Percentiles rank a stretch among this genome's conserved stretches.
These are phyloP conservation scores for Pararge aegeria DNA, from an alignment of 1,140 invertebrate species.

Conservation along the genomic window DNA sequence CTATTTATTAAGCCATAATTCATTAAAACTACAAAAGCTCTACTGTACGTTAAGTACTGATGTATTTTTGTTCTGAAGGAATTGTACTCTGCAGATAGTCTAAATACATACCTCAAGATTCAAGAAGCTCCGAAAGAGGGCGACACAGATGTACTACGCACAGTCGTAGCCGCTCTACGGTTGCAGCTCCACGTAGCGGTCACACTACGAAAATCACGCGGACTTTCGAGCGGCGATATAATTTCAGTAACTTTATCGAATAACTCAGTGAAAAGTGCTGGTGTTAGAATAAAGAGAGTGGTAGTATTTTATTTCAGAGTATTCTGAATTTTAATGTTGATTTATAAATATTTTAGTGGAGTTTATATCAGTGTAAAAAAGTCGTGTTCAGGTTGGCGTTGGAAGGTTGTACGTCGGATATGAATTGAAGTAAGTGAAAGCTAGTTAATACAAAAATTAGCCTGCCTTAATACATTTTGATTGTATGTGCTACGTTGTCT, in stretches of 20 bases:
- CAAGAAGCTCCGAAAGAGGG: slow-evolving; percentile 32
- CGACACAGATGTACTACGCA: slow-evolving; percentile 30
- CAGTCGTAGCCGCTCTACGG: slow-evolving; percentile 41
- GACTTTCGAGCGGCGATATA: slow-evolving; percentile 14
- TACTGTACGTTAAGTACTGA: not conserved
- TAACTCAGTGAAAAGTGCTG: slow-evolving; percentile 11
- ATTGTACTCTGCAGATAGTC: slow-evolving; percentile 17
- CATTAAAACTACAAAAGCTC: too few relatives aligned
- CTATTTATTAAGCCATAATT: too few relatives aligned
- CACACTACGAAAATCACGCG: slow-evolving; percentile 17
- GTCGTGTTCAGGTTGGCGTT: slow-evolving; percentile 22
- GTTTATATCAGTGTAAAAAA: slow-evolving; percentile 24
- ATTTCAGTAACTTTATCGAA: not conserved
- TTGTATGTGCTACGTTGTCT: too few relatives aligned
- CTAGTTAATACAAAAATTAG: slow-evolving; percentile 7
- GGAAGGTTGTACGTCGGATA: slow-evolving; percentile 16
- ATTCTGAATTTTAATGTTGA: not conserved
- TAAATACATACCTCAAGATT: slow-evolving; percentile 11
- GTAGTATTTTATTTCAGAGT: not conserved
- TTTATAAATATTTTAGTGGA: slow-evolving; percentile 16
- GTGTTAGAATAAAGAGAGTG: slow-evolving; percentile 4
- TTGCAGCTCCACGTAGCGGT: slow-evolving; percentile 32
- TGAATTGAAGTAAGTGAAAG: slow-evolving; percentile 31
- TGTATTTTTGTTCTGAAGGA: not conserved
- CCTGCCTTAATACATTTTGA: too few relatives aligned